These are phyloP conservation scores for Crambe crambe DNA, from an alignment of 37 sponge, comb jelly and placozoan species.

Conservation along the genomic window DNA sequence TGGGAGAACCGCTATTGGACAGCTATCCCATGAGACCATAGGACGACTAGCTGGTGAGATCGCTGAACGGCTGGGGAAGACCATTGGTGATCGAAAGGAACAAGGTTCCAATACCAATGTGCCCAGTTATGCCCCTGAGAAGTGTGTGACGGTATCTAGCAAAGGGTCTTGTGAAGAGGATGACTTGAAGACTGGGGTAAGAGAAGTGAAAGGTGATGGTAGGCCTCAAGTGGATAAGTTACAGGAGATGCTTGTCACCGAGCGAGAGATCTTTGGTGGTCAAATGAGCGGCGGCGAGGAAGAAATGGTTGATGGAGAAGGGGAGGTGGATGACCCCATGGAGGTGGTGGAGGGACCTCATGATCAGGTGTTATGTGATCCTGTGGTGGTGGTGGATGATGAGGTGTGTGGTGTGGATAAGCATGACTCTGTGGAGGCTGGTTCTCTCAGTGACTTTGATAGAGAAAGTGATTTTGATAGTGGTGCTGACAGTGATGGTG, in stretches of 20 bases:
- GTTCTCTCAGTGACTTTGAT: background rate
- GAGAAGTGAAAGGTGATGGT: background rate
- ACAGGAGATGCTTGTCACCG: conserved; percentile 7
- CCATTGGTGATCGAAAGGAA: background rate
- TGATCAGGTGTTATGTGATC: too few relatives aligned
- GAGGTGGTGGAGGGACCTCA: background rate
- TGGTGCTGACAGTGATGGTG: background rate
- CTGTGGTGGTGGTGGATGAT: background rate
- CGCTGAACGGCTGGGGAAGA: background rate
- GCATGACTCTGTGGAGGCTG: background rate
- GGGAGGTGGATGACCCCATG: background rate
- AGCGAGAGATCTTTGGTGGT: conserved; percentile 43
- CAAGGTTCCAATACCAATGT: background rate
- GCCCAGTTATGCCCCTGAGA: conserved; percentile 50
- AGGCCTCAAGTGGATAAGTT: background rate
- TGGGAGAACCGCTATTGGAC: background rate
- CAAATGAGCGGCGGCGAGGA: background rate
- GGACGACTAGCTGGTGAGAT: conserved; percentile 8
- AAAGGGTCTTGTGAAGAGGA: background rate
- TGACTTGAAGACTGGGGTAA: background rate
- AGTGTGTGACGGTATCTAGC: conserved; percentile 5
- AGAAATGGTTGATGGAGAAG: background rate
- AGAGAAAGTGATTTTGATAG: background rate
- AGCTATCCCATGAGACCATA: background rate
- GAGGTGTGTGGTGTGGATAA: background rate